phyloP scores from a whole-genome alignment of 2,797 vertebrate species.

The Lates japonicus region DNA sequence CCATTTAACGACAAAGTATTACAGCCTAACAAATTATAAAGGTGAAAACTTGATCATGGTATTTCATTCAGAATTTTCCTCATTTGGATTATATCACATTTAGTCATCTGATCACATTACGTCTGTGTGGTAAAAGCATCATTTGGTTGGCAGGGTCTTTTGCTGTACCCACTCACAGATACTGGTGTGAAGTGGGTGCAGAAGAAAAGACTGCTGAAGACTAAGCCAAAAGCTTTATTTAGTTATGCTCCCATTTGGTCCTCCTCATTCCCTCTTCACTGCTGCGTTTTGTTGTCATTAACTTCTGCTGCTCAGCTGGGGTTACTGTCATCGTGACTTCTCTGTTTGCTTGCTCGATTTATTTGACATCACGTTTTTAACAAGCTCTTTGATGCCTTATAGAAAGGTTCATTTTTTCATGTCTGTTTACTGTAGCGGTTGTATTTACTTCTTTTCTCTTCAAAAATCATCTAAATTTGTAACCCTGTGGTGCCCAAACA shows the following conservation, averaged over 20 bases:
- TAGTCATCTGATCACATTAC: conserved; percentile 44
- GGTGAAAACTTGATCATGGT: background rate
- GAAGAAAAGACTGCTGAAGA: conserved; percentile 22
- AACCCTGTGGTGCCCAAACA: no score
- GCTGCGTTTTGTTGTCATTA: background rate
- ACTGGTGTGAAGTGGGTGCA: conserved; percentile 55
- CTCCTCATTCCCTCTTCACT: conserved; percentile 12
- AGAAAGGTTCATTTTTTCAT: background rate
- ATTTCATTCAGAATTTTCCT: conserved; percentile 5
- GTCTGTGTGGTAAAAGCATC: conserved; percentile 35
- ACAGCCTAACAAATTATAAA: background rate
- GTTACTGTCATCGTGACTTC: conserved; percentile 17
- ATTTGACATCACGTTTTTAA: conserved; percentile 22
- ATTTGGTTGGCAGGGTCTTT: conserved; percentile 6
- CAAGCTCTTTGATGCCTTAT: background rate
- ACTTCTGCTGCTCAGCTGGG: conserved; percentile 9
- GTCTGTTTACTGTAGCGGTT: background rate
- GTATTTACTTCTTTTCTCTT: background rate
- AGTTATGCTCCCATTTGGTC: conserved; percentile 1
- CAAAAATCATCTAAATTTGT: no score
- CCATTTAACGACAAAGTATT: background rate
- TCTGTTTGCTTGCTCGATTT: conserved; percentile 4
- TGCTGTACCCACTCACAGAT: conserved; percentile 42
- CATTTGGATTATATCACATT: background rate
- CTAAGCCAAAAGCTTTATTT: conserved; percentile 33